These are phyloP conservation scores for Macroglossus sobrinus DNA, from an alignment of 2,113 vertebrate species.

Conservation along the genomic window DNA sequence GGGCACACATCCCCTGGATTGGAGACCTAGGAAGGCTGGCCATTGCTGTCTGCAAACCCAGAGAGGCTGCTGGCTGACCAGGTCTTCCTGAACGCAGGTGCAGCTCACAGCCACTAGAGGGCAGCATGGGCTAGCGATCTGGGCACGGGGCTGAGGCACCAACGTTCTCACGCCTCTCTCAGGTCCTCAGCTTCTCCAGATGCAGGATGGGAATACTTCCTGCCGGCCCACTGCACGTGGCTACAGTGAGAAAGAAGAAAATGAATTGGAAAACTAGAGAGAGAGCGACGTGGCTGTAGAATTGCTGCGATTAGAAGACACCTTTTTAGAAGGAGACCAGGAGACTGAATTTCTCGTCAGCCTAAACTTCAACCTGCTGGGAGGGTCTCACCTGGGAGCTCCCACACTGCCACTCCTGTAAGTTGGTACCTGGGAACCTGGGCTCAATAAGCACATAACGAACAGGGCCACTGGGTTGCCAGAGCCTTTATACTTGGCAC, in stretches of 20 bases:
- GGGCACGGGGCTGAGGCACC: neutral
- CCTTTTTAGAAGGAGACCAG: neutral
- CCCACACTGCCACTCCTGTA: neutral
- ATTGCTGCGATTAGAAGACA: neutral
- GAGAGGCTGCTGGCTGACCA: rapidly evolving
- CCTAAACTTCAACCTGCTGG: neutral
- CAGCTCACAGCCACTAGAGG: neutral
- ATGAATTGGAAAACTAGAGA: neutral
- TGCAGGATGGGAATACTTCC: neutral
- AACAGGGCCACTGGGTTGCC: neutral
- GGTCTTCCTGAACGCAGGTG: neutral
- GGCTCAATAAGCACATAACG: neutral
- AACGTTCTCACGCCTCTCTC: neutral
- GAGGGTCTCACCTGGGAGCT: neutral
- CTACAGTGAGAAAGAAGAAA: neutral
- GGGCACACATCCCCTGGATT: rapidly evolving
- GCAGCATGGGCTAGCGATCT: neutral
- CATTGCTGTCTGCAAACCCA: neutral
- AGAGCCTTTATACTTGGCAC: neutral
- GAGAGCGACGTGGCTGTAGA: neutral
- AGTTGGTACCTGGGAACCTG: neutral
- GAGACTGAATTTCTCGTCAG: neutral
- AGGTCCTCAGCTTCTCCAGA: neutral
- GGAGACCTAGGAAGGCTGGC: neutral
- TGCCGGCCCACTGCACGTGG: neutral